Conservation (phyloP, 2,797 vertebrate species). For the Tarsius wallacei region DNA sequence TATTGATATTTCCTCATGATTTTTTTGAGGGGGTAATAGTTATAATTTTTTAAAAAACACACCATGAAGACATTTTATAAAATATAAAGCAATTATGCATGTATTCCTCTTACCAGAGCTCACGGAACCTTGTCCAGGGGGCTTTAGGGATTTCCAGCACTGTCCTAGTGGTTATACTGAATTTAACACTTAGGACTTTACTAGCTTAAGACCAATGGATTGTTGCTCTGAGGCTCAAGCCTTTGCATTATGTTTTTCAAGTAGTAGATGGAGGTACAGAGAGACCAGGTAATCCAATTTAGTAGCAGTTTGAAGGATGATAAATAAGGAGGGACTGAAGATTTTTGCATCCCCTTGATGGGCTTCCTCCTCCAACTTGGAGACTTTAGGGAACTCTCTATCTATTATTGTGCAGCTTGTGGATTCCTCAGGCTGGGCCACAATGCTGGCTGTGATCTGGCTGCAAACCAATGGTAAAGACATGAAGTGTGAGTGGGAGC, state of each 20-base stretch:
- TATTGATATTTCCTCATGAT: not conserved
- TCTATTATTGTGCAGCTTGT: not conserved
- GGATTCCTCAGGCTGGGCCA: slow-evolving; percentile 90
- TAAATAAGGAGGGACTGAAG: not conserved
- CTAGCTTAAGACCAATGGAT: not conserved
- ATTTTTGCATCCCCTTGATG: not conserved
- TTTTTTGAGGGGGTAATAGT: not conserved
- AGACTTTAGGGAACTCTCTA: not conserved
- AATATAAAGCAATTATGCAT: not conserved
- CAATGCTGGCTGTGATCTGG: slow-evolving; percentile 93
- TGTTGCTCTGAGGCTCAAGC: not conserved
- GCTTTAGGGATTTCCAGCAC: not conserved
- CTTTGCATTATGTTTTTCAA: not conserved
- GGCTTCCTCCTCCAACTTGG: not conserved
- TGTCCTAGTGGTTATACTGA: not conserved
- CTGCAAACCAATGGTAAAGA: slow-evolving; percentile 89
- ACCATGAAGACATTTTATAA: not conserved
- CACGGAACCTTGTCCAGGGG: not conserved
- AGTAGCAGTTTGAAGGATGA: not conserved
- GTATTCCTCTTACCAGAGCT: not conserved
- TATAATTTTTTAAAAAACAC: slow-evolving; percentile 12
- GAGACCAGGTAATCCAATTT: not conserved
- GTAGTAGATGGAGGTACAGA: not conserved
- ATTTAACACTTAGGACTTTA: not conserved
- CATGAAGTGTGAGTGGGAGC: slow-evolving; percentile 91